Base-by-base conservation (phyloP, 2,797 vertebrate species). In the Tragopan temminckii region DNA sequence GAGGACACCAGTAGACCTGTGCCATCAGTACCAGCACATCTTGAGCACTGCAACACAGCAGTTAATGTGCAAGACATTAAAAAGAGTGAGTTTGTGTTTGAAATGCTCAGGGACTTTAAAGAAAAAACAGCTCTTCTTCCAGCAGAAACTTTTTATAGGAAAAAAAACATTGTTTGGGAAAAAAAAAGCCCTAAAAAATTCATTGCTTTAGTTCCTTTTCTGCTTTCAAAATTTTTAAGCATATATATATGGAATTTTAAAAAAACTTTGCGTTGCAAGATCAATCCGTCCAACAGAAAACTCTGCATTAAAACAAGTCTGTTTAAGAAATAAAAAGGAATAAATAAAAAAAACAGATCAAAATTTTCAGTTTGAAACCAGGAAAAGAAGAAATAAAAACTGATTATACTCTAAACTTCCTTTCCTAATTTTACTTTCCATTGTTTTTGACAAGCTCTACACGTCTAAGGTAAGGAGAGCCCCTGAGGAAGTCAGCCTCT, bases 381-480 rank as follows among this genome's bases (percentile, higher is more conserved):
- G 11, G 7, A 85, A 77, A 82, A 59, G 27, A 52, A 29, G 9
- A 89, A 76, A 25, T 79, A 88, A 94, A 69, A 33, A 4, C 15
- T 40, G n/a, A 58, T 46, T 84, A 45, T 71, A 79, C 16, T 29
- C 27, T 20, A 88, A 91, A 94, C 25, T 85, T 87, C 83, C 78
- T 89, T 88, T 88, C 61, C 33, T 77, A 48, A 87, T 82, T 93
- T 93, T 87, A 70, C 64, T 92, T 89, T 45, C 61, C n/a, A 79
- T 70, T 88, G 50, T 20, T 87, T 93, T 84, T 89, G 23, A 59
- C 36, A 70, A 67, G 21, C 29, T 63, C 27, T 63, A 2, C 38
- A 57, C n/a, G 27, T 90, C 19, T 15, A 92, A 94, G 84, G 88
- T 89, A 89, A 79, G 75, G 59, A 86, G 1, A 87, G 15, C 25